Evolutionary conservation across 1,140 invertebrate species (phyloP).

Genomic region (Megalonaias nervosa): DNA sequence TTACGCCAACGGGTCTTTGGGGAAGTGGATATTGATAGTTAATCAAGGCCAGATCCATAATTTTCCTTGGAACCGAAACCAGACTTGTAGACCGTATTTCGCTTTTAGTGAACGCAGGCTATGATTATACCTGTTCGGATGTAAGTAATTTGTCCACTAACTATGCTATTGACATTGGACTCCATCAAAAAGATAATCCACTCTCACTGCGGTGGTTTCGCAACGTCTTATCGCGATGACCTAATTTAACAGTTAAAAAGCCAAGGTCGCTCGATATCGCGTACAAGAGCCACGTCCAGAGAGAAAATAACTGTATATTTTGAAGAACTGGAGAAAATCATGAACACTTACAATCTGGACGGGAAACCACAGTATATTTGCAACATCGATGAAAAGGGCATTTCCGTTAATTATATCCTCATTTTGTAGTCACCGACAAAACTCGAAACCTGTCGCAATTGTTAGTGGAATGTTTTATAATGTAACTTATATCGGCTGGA

Average conservation of each 20-base stretch:
- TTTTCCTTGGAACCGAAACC: too few relatives aligned
- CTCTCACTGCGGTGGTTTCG: constrained; percentile 9
- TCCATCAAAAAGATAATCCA: neutral
- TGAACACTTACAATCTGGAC: constrained; percentile 32
- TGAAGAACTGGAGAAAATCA: constrained; percentile 6
- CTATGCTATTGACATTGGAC: neutral
- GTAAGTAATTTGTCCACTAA: neutral
- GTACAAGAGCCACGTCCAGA: constrained; percentile 4
- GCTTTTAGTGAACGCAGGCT: neutral
- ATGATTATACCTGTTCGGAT: constrained; percentile 5
- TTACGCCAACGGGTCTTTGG: too few relatives aligned
- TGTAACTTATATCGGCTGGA: too few relatives aligned
- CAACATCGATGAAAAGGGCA: constrained; percentile 71
- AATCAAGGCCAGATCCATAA: too few relatives aligned
- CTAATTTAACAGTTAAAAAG: constrained; percentile 14
- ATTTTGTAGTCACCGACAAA: constrained; percentile 2
- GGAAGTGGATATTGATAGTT: too few relatives aligned
- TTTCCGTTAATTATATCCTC: constrained; percentile 62
- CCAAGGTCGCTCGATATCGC: constrained; percentile 2
- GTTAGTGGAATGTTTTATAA: constrained; percentile 35
- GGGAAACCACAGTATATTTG: constrained; percentile 59
- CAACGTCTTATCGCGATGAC: constrained; percentile 4
- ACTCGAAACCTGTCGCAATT: constrained; percentile 51
- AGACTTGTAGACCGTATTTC: too few relatives aligned
- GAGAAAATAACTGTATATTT: neutral